These are phyloP conservation scores for Oreocharis arfaki DNA, from an alignment of 2,113 vertebrate species.

Conservation along the genomic window DNA sequence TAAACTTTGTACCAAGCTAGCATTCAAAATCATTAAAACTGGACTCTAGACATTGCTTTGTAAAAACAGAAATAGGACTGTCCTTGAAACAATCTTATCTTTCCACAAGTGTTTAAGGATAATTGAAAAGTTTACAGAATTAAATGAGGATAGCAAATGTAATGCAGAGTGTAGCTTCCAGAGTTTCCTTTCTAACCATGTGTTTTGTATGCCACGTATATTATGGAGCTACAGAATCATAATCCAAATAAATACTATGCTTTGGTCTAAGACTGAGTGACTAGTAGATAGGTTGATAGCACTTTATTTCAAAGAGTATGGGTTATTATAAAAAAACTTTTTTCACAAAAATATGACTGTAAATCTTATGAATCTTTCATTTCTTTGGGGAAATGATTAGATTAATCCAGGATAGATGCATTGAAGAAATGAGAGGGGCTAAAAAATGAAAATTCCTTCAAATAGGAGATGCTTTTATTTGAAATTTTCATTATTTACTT, in stretches of 20 bases:
- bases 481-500: not conserved
- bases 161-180: not conserved
- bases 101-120: not conserved
- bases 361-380: not conserved
- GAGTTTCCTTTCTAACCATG: not conserved
- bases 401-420: not conserved
- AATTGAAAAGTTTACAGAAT: not conserved
- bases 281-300: not conserved
- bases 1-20: not conserved
- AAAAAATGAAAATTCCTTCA: not conserved
- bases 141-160: not conserved
- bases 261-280: not conserved
- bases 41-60: not conserved
- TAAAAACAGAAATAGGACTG: not conserved
- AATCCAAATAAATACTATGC: not conserved
- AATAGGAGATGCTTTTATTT: not conserved
- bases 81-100: not conserved
- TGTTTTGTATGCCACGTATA: not conserved
- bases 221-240: not conserved
- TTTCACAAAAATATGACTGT: not conserved
- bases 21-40: not conserved
- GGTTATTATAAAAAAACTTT: not conserved
- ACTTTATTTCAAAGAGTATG: not conserved
- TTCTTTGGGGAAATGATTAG: not conserved
- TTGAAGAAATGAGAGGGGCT: not conserved